Percentiles rank a stretch among this genome's conserved stretches.
Evolutionary conservation across 2,888 invertebrate species (phyloP).

Genomic region (Eristalis intricaria): DNA sequence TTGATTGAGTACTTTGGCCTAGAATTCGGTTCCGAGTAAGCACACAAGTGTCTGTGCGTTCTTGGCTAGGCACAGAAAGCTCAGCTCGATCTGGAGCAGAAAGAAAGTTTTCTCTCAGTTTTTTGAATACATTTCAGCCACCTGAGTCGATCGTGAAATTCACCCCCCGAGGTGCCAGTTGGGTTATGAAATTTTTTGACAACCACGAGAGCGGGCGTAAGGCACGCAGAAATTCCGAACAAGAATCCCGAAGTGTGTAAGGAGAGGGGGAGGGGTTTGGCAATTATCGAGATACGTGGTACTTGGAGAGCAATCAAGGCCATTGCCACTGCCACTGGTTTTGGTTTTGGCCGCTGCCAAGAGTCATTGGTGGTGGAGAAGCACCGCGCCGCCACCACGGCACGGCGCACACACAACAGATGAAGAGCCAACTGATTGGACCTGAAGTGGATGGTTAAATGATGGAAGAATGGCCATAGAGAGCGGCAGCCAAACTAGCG

Average conservation of each 20-base stretch:
- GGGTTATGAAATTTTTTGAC: constrained; percentile 53
- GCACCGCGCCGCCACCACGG: neutral
- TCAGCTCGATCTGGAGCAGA: constrained; percentile 40
- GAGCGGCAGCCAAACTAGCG: constrained; percentile 43
- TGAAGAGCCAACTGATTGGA: constrained; percentile 57
- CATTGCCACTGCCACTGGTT: constrained; percentile 68
- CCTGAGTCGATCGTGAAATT: constrained; percentile 47
- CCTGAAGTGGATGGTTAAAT: constrained; percentile 51
- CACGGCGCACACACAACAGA: neutral
- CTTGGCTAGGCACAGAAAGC: constrained; percentile 16
- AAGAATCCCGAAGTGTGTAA: neutral
- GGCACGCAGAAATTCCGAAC: neutral
- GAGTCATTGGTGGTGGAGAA: constrained; percentile 15
- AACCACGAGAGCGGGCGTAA: neutral
- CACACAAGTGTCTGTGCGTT: neutral
- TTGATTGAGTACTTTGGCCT: constrained; percentile 77
- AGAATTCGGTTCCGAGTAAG: constrained; percentile 70
- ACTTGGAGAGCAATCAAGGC: constrained; percentile 62
- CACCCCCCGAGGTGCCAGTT: constrained; percentile 6
- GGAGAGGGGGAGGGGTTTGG: neutral
- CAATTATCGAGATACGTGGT: constrained; percentile 19
- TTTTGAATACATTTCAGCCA: constrained; percentile 3
- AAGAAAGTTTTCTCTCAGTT: constrained; percentile 33
- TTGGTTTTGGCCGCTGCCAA: constrained; percentile 43
- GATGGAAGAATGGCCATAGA: constrained; percentile 38